phyloP scores from a whole-genome alignment of 2,888 invertebrate genomes.

The Epistrophe eligans region DNA sequence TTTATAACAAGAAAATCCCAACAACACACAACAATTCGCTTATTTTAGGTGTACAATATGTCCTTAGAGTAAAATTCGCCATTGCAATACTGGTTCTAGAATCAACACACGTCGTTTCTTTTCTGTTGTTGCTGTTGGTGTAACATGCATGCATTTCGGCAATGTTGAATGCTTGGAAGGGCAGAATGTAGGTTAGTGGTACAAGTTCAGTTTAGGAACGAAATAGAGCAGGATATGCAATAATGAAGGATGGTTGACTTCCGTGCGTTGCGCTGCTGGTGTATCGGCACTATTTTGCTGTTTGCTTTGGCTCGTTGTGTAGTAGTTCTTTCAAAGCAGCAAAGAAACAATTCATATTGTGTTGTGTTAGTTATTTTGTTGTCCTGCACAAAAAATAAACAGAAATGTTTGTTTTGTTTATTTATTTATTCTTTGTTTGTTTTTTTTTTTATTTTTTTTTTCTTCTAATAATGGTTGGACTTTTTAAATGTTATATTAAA shows the following conservation, averaged over 20 bases:
- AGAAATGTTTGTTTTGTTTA: neutral
- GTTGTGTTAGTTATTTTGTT: constrained; percentile 48
- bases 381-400: constrained; percentile 39
- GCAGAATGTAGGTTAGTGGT: constrained; percentile 71
- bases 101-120: neutral
- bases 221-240: constrained; percentile 70
- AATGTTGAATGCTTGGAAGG: constrained; percentile 55
- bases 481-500: too few relatives aligned
- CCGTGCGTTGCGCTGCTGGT: constrained; percentile 62
- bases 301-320: constrained; percentile 11
- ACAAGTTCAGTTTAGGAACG: constrained; percentile 68
- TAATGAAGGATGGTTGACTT: constrained; percentile 68
- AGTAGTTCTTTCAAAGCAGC: constrained; percentile 41
- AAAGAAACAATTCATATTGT: constrained; percentile 57
- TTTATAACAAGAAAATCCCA: constrained; percentile 7
- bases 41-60: neutral
- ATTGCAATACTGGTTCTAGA: neutral
- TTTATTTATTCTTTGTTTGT: neutral
- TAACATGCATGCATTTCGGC: constrained; percentile 52
- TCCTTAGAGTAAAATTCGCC: neutral
- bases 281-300: constrained; percentile 62
- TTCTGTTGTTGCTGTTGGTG: constrained; percentile 37
- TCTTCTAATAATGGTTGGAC: neutral
- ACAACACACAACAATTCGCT: constrained; percentile 10
- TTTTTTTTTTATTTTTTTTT: neutral